Evolutionary conservation across 2,888 invertebrate species (phyloP).

Genomic region (Melieria crassipennis): DNA sequence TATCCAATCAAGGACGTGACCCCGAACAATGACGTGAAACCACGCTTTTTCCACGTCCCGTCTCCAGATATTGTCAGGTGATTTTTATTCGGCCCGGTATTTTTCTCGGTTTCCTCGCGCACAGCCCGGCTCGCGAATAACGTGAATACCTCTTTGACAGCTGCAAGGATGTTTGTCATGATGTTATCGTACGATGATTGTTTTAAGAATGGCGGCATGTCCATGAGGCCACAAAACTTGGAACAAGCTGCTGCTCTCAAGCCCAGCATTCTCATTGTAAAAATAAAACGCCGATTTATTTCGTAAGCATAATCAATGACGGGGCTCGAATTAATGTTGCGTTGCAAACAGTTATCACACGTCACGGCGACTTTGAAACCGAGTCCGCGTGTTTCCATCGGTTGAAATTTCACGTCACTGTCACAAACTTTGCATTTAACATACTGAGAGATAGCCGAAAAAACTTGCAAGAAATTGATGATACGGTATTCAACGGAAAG

Average conservation of each 20-base stretch:
- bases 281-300: constrained; percentile 5
- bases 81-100: too few species aligned
- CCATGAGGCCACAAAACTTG: constrained; percentile 14
- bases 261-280: constrained; percentile 12
- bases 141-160: neutral
- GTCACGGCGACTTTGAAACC: constrained; percentile 1
- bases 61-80: constrained; percentile 9
- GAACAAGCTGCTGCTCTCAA: constrained; percentile 6
- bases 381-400: neutral
- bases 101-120: too few species aligned
- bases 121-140: neutral
- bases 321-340: neutral
- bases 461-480: neutral
- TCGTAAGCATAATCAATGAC: constrained; percentile 1
- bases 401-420: constrained; percentile 9
- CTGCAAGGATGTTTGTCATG: neutral
- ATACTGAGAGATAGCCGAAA: constrained; percentile 4
- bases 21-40: constrained; percentile 12
- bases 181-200: neutral
- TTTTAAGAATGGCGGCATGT: neutral
- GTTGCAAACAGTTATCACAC: neutral
- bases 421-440: constrained; percentile 12
- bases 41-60: constrained; percentile 23
- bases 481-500: constrained; percentile 2
- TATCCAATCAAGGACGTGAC: constrained; percentile 20